Base-by-base conservation (phyloP, 2,888 invertebrate species). In the Lamellibrachia satsuma region DNA sequence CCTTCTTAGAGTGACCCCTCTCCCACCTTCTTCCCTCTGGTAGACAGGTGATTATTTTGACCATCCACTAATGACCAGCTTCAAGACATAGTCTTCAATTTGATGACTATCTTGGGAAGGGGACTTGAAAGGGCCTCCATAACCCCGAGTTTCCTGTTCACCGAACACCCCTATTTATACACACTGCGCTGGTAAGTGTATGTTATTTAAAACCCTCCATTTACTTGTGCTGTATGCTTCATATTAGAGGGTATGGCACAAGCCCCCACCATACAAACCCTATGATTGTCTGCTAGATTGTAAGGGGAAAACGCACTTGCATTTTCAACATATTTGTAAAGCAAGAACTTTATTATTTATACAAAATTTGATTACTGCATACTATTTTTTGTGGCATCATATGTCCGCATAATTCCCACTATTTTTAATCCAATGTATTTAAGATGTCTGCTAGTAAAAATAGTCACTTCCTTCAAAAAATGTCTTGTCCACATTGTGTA, bases 31-130 rank as follows among this genome's bases (percentile, higher is more conserved):
- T 22, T 75, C 75, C 22, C 15, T n/a, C 75, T 75, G 75, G 75
- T n/a, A 11, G 75, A 75, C 75, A 75, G 75, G 75, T 75, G n/a
- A 75, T 75, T 22, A 75, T 75, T 75, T 75, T 75, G 75, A 75
- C 75, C 75, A 75, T n/a, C 75, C 75, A 75, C 3, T 75, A 75
- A 75, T 75, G 75, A 75, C 22, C 75, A 75, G 75, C n/a, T 75
- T 15, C 22, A 22, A 75, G 75, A 15, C 75, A 15, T 22, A n/a
- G 75, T 75, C 75, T 75, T 22, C 75, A 75, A 75, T 75, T 75
- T 75, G 22, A 75, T 22, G 6, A 75, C 22, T 39, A 39, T 75
- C 75, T 75, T 75, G 15, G 75, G 15, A 39, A 39, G 75, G 75
- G 75, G 4, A 7, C 22, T 75, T 75, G 75, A 75, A 75, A n/a